Percentiles rank a stretch among this genome's conserved stretches.
Evolutionary conservation across 1,140 invertebrate genomes (phyloP).

Genomic region (Drosophila nebulosa): DNA sequence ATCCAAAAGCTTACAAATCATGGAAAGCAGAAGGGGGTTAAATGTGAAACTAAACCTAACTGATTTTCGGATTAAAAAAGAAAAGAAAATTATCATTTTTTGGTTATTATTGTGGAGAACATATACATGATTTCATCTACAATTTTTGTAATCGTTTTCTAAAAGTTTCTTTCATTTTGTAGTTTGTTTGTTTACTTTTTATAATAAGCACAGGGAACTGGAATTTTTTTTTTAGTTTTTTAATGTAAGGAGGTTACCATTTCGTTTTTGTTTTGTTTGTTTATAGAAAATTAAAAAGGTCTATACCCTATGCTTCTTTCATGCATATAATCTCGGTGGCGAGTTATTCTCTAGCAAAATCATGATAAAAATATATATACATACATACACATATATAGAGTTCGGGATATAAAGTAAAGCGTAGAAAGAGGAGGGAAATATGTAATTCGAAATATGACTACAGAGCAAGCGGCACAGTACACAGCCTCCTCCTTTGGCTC

Average conservation of each 20-base stretch:
- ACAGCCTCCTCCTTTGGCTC: neutral
- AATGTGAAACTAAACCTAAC: neutral
- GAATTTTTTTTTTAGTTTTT: conserved; percentile 43
- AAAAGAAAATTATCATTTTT: neutral
- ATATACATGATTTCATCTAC: conserved; percentile 38
- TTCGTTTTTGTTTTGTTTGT: conserved; percentile 27
- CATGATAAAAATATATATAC: conserved; percentile 43
- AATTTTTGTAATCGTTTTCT: conserved; percentile 57
- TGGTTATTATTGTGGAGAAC: conserved; percentile 16
- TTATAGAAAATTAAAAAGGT: conserved; percentile 47
- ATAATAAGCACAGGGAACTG: conserved; percentile 70
- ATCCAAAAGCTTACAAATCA: neutral
- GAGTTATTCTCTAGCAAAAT: conserved; percentile 66
- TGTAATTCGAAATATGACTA: neutral
- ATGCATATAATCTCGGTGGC: conserved; percentile 73
- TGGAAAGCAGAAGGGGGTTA: neutral
- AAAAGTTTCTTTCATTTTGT: conserved; percentile 62
- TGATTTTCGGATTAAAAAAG: neutral
- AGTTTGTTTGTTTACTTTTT: conserved; percentile 50
- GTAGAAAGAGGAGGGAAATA: neutral
- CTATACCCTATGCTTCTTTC: conserved; percentile 40
- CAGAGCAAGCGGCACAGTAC: neutral
- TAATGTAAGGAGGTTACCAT: conserved; percentile 23
- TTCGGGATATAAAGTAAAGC: conserved; percentile 26
- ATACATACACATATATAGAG: conserved; percentile 27